A percentile compares a stretch with the other conserved stretches of the same genome.
These are phyloP conservation scores for Taenioides sp. DNA, from an alignment of 2,797 vertebrate genomes.

Conservation along the genomic window DNA sequence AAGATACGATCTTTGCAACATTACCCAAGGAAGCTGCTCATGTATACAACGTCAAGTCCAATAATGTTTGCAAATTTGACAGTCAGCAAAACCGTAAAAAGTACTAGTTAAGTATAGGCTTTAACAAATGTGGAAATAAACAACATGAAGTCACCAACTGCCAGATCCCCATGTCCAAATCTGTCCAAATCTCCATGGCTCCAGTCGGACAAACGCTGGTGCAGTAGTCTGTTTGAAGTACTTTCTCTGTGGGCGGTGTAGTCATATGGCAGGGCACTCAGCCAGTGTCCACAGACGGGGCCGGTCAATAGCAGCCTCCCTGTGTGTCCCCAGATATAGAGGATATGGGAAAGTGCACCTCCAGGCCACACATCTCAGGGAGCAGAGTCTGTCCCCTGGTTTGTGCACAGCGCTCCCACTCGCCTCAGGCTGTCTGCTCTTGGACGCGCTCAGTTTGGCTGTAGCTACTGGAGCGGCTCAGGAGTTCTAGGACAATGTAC, in stretches of 20 bases:
- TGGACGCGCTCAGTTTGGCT: not conserved
- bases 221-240: constrained; percentile 53
- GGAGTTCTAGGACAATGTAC: not conserved
- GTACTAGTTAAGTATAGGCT: constrained; percentile 6
- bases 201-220: constrained; percentile 26
- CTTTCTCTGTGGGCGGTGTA: constrained; percentile 38
- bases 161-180: constrained; percentile 24
- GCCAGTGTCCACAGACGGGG: constrained; percentile 48
- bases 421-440: not conserved
- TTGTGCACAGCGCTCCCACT: constrained; percentile 4
- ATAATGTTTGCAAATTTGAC: constrained; percentile 4
- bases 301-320: constrained; percentile 46
- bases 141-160: constrained; percentile 53
- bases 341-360: constrained; percentile 23
- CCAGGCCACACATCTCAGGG: not conserved
- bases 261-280: constrained; percentile 38
- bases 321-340: constrained; percentile 26
- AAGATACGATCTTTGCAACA: constrained; percentile 3
- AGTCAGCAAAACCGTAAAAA: constrained; percentile 1
- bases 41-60: not conserved
- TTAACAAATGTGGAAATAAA: constrained; percentile 41
- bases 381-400: constrained; percentile 9
- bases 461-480: not conserved
- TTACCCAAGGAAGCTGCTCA: not conserved
- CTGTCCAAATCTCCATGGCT: constrained; percentile 38